Percentiles rank a stretch among this genome's conserved stretches.
phyloP scores from a whole-genome alignment of 2,888 invertebrate genomes.

The Napeogenes inachia region DNA sequence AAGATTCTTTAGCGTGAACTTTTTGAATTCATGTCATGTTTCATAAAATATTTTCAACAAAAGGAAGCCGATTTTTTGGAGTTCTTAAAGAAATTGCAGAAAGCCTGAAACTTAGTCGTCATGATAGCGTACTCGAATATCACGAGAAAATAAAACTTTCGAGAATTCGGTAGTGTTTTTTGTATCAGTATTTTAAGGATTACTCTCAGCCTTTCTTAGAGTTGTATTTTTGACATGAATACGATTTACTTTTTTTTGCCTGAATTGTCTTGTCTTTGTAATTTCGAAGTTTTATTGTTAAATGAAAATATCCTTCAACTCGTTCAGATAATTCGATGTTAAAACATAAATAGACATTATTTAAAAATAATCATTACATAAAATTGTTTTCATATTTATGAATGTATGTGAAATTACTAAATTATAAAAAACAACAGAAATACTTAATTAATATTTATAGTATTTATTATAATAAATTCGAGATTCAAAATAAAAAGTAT shows the following conservation, averaged over 20 bases:
- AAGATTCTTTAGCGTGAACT: conserved; percentile 50
- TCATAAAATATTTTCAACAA: conserved; percentile 56
- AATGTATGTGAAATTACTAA: no score
- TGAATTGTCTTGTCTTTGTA: background rate
- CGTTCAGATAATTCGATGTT: no score
- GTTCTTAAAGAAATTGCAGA: conserved; percentile 50
- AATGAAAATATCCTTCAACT: no score
- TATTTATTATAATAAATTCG: no score
- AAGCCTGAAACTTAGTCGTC: conserved; percentile 46
- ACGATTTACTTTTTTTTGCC: background rate
- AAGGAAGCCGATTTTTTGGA: conserved; percentile 56
- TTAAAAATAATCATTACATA: no score
- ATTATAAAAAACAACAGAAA: no score
- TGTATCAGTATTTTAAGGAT: conserved; percentile 5
- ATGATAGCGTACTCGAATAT: conserved; percentile 41
- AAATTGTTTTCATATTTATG: no score
- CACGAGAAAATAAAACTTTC: conserved; percentile 52
- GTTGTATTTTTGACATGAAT: conserved; percentile 4
- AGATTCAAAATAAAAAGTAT: no score
- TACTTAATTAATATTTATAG: no score
- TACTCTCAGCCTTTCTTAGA: background rate
- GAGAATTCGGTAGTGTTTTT: conserved; percentile 14
- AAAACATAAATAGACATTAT: no score
- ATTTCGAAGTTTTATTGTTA: no score
- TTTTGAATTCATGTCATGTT: conserved; percentile 64